phyloP scores from a whole-genome alignment of 2,797 vertebrate species.

The Tachyglossus aculeatus region DNA sequence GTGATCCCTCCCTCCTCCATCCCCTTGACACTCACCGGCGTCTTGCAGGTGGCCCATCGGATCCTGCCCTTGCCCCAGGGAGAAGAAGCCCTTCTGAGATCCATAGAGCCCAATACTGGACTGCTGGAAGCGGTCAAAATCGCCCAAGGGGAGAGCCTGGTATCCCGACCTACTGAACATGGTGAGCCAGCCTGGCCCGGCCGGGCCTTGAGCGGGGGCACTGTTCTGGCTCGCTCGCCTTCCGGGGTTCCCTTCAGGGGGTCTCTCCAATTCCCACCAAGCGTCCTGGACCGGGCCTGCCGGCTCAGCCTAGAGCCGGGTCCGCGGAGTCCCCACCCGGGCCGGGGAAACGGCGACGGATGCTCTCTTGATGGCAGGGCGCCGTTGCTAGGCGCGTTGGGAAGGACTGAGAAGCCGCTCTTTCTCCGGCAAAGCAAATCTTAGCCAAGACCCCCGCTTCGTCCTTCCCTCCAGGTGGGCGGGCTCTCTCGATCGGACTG shows the following conservation, averaged over 20 bases:
- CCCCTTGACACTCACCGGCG: constrained; percentile 51
- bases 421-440: too few species aligned
- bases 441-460: too few species aligned
- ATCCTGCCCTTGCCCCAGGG: constrained; percentile 33
- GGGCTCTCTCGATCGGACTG: not conserved
- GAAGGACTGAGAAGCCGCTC: too few species aligned
- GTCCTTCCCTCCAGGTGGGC: not conserved
- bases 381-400: too few species aligned
- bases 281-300: too few species aligned
- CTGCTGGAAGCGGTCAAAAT: constrained; percentile 66
- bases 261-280: not conserved
- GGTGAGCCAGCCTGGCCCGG: too few species aligned
- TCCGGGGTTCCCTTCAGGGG: not conserved
- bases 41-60: constrained; percentile 7
- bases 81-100: constrained; percentile 57
- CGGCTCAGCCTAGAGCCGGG: too few species aligned
- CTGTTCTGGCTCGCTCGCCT: not conserved
- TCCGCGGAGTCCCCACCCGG: too few species aligned
- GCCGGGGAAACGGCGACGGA: too few species aligned
- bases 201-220: not conserved
- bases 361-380: too few species aligned
- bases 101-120: constrained; percentile 74
- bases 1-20: not conserved
- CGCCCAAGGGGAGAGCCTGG: constrained; percentile 75
- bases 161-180: constrained; percentile 79